Percentiles rank a stretch among this genome's conserved stretches.
Conservation (phyloP, 2,113 vertebrate genomes). For the Ceyx cyanopectus region DNA sequence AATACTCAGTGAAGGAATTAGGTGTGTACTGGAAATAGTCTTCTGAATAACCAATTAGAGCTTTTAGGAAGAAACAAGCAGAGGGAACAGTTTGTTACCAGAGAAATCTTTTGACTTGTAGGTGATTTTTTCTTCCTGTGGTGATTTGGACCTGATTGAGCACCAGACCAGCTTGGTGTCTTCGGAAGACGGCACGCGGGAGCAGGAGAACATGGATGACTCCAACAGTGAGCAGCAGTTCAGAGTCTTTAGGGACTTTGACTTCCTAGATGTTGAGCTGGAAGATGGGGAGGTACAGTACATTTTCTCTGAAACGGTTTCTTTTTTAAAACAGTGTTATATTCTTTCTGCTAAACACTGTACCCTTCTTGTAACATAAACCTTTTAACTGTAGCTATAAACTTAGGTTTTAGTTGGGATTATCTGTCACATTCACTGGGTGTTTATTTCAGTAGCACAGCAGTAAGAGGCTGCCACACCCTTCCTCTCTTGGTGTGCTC, state of each 20-base stretch:
- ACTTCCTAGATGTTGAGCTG: slow-evolving; percentile 98
- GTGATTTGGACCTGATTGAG: slow-evolving; percentile 97
- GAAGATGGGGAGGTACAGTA: slow-evolving; percentile 95
- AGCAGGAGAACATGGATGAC: slow-evolving; percentile 95
- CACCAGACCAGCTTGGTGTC: slow-evolving; percentile 93
- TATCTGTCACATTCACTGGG: slow-evolving; percentile 46
- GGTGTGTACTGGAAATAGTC: slow-evolving; percentile 82
- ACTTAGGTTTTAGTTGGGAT: slow-evolving; percentile 24
- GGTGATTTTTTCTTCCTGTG: slow-evolving; percentile 99
- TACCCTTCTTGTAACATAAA: slow-evolving; percentile 22
- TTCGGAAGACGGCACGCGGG: slow-evolving; percentile 92
- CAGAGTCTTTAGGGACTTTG: slow-evolving; percentile 97
- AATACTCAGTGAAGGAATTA: slow-evolving; percentile 85
- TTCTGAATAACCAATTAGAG: slow-evolving; percentile 62
- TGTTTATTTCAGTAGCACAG: slow-evolving; percentile 25
- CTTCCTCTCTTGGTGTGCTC: slow-evolving; percentile 70
- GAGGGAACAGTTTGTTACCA: slow-evolving; percentile 63
- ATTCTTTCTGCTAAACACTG: slow-evolving; percentile 18
- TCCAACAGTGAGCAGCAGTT: slow-evolving; percentile 98
- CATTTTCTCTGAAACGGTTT: slow-evolving; percentile 41
- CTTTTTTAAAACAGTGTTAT: background rate
- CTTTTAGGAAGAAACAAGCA: slow-evolving; percentile 63
- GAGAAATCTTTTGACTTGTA: slow-evolving; percentile 67
- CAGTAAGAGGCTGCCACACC: slow-evolving; percentile 64
- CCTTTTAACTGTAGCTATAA: slow-evolving; percentile 48